Conservation (phyloP, 1,140 invertebrate genomes). For the Hormaphis cornu region DNA sequence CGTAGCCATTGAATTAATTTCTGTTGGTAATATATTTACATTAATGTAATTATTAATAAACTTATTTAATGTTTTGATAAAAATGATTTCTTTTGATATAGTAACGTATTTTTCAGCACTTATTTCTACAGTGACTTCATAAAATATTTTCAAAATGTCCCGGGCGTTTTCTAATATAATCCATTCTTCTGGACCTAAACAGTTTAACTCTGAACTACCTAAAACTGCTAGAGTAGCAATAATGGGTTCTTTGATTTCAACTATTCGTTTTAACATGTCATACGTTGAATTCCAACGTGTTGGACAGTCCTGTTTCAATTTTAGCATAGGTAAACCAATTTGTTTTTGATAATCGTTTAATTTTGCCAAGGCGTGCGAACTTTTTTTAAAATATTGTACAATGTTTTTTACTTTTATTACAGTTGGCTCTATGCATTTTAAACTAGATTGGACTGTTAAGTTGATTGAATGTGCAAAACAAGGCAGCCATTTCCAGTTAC, state of each 20-base stretch:
- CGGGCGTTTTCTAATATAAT: background rate
- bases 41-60: background rate
- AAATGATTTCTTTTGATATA: slow-evolving; percentile 12
- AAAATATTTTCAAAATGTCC: slow-evolving; percentile 15
- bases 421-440: background rate
- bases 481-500: slow-evolving; percentile 41
- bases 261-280: slow-evolving; percentile 38
- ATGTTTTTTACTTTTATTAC: slow-evolving; percentile 36
- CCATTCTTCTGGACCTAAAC: background rate
- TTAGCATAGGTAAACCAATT: slow-evolving; percentile 34
- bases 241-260: slow-evolving; percentile 34
- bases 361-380: slow-evolving; percentile 33
- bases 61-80: slow-evolving; percentile 7
- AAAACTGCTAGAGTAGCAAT: slow-evolving; percentile 6
- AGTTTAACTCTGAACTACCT: background rate
- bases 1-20: background rate
- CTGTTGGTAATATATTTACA: background rate
- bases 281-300: slow-evolving; percentile 41
- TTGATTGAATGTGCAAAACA: slow-evolving; percentile 37
- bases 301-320: slow-evolving; percentile 39
- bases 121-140: slow-evolving; percentile 15
- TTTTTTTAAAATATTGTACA: slow-evolving; percentile 37
- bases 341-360: slow-evolving; percentile 35
- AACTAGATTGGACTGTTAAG: slow-evolving; percentile 18
- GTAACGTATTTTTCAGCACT: slow-evolving; percentile 2